Conservation (phyloP, 2,888 invertebrate genomes). For the Sinohyriopsis cumingii region DNA sequence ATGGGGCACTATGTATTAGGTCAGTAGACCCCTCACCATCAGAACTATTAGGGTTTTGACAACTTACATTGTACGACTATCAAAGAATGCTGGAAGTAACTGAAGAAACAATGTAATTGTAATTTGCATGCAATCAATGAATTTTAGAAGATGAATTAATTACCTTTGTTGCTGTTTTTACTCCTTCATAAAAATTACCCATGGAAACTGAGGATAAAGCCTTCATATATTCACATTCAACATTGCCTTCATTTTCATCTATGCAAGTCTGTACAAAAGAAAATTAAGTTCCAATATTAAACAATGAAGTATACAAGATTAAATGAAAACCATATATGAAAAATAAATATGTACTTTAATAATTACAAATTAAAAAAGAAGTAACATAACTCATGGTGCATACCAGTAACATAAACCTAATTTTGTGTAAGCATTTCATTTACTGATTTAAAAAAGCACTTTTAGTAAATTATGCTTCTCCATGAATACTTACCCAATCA, state of each 20-base stretch:
- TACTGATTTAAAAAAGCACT: background rate
- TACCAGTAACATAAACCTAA: background rate
- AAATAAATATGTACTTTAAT: too few species aligned
- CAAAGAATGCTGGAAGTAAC: background rate
- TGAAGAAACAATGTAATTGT: slow-evolving; percentile 1
- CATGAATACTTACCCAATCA: too few species aligned
- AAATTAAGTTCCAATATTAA: background rate
- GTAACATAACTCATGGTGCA: background rate
- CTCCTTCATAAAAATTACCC: slow-evolving; percentile 60
- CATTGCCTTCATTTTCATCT: slow-evolving; percentile 42
- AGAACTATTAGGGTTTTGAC: too few species aligned
- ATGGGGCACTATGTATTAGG: too few species aligned
- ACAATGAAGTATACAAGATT: background rate
- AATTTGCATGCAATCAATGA: background rate
- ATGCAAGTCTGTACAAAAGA: slow-evolving; percentile 52
- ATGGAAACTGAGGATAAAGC: slow-evolving; percentile 51
- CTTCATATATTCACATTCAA: slow-evolving; percentile 59
- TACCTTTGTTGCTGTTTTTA: slow-evolving; percentile 60
- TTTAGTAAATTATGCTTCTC: background rate
- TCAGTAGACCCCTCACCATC: too few species aligned
- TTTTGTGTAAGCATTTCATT: background rate
- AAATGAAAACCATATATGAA: background rate
- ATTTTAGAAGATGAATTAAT: background rate
- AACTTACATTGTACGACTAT: too few species aligned
- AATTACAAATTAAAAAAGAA: background rate